These are phyloP conservation scores for Noturus placidus DNA, from an alignment of 2,113 vertebrate species.

Conservation along the genomic window DNA sequence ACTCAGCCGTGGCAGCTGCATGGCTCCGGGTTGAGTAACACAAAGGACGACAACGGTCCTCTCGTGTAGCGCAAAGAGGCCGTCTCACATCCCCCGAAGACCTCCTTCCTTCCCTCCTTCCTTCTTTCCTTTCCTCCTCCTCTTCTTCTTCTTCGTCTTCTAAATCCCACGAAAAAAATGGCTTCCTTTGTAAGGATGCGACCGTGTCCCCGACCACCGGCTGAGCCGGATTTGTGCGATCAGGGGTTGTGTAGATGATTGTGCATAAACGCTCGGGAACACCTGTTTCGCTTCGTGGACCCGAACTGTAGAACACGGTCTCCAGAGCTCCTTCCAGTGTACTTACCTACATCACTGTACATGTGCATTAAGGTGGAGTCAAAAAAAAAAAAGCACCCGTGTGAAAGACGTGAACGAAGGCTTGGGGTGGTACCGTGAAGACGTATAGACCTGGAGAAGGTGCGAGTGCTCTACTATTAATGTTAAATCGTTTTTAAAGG, in stretches of 20 bases:
- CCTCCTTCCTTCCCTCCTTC: conserved; percentile 31
- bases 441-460: background rate
- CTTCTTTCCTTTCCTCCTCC: background rate
- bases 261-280: background rate
- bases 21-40: conserved; percentile 35
- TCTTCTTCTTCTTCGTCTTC: conserved; percentile 4
- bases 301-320: background rate
- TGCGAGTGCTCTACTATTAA: background rate
- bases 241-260: background rate
- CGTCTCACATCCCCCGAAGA: conserved; percentile 9
- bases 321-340: background rate
- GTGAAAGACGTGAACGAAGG: too few relatives aligned
- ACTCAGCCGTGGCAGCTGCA: background rate
- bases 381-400: background rate
- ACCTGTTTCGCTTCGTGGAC: background rate
- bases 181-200: conserved; percentile 44
- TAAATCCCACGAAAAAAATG: conserved; percentile 37
- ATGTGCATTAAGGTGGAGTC: background rate
- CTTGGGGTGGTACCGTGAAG: background rate
- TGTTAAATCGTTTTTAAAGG: background rate
- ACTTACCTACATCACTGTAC: background rate
- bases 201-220: conserved; percentile 22
- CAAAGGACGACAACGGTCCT: conserved; percentile 38
- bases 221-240: background rate
- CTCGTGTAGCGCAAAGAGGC: conserved; percentile 17